phyloP scores from a whole-genome alignment of 2,113 vertebrate species.

The Sialia sialis region DNA sequence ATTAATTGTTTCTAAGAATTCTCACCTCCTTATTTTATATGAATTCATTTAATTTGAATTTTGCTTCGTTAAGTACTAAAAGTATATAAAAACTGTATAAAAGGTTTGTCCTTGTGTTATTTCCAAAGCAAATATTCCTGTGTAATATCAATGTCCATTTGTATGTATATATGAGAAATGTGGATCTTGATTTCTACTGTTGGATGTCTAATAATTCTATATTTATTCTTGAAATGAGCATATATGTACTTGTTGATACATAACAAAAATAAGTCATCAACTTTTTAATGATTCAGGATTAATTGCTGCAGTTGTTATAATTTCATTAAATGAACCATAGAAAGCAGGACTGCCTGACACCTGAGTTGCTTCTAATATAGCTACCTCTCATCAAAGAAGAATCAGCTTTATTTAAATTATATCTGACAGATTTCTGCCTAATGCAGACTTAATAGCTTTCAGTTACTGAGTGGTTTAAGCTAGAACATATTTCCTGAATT shows the following conservation, averaged over 20 bases:
- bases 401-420: conserved; percentile 1
- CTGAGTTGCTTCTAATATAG: not conserved
- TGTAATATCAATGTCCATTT: not conserved
- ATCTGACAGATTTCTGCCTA: not conserved
- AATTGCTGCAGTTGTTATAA: not conserved
- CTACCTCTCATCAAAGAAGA: not conserved
- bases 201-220: not conserved
- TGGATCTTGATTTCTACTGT: not conserved
- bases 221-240: not conserved
- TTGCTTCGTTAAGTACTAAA: not conserved
- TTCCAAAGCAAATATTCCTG: not conserved
- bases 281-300: not conserved
- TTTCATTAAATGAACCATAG: not conserved
- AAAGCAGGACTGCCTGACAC: not conserved
- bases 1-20: not conserved
- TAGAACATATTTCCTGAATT: not conserved
- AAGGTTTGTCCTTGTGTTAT: not conserved
- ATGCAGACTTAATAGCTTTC: not conserved
- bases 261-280: not conserved
- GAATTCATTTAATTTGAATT: not conserved
- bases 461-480: not conserved
- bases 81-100: not conserved
- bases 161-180: not conserved
- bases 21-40: not conserved
- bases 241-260: not conserved